Base-by-base conservation (phyloP, 2,797 vertebrate species). In the Graptemys geographica region DNA sequence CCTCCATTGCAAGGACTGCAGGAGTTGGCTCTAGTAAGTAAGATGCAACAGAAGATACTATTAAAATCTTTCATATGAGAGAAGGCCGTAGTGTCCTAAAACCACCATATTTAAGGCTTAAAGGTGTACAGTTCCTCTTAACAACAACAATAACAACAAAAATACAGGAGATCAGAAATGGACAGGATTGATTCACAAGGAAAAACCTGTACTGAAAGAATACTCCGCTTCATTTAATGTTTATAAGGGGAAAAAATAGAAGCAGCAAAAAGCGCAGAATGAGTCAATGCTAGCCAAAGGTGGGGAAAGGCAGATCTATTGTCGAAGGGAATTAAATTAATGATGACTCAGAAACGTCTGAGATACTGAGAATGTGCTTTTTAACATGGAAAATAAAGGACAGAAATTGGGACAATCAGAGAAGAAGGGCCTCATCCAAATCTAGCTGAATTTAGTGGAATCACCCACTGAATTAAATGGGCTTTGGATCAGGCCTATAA, bases 341-440 rank as follows among this genome's bases (percentile, higher is more conserved):
- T 84, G 83, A 11, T 95, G 91, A 93, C 72, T 96, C 57, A 62
- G 53, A 80, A 84, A 15, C 83, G 85, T 92, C 89, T 90, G 57
- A 91, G 88, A 85, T 4, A n/a, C 37, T 82, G 57, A 90, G 44
- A 31, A 51, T 55, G 49, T 94, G 92, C 83, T 86, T 0, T 87
- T 92, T 81, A 87, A 81, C 51, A 18, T 92, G 27, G 56, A 56
- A 28, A 86, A 78, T 3, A 76, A 6, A 8, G 31, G 83, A 92
- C 95, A 93, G 59, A 89, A 55, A 92, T 83, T 33, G 62, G 56
- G 93, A 47, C 47, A 72, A 25, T 56, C 78, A 59, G 90, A 79
- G 10, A n/a, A 89, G 85, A 84, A 84, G 51, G 41, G 49, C 44
- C 21, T 23, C 44, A 15, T 57, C 37, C 31, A 53, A 88, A 92